Evolutionary conservation across 1,140 invertebrate genomes (phyloP).

Genomic region (Metaphire vulgaris): DNA sequence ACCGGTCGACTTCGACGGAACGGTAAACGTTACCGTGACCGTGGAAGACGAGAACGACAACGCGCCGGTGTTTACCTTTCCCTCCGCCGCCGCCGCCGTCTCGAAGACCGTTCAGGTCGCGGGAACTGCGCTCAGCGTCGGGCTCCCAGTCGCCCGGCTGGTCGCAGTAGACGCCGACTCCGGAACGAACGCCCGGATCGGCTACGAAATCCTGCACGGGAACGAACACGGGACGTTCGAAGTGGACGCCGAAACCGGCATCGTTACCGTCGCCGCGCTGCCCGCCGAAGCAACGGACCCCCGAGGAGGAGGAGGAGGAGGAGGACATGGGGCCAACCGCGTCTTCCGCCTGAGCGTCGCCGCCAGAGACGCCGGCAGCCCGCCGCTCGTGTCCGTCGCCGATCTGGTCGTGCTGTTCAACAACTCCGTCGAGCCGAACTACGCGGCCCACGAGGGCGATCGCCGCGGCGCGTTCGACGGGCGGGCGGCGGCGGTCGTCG

Average conservation of each 20-base stretch:
- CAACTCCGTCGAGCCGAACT: slow-evolving; percentile 10
- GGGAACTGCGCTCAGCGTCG: slow-evolving; percentile 43
- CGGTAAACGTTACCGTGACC: slow-evolving; percentile 20
- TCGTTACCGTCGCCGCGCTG: slow-evolving; percentile 2
- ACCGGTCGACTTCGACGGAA: slow-evolving; percentile 53
- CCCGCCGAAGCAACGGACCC: slow-evolving; percentile 1
- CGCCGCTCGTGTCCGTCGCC: not conserved
- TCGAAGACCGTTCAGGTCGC: slow-evolving; percentile 22
- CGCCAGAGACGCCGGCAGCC: slow-evolving; percentile 4
- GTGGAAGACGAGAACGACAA: slow-evolving; percentile 21
- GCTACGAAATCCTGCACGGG: slow-evolving; percentile 35
- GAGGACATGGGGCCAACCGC: not conserved
- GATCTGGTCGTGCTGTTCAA: slow-evolving; percentile 13
- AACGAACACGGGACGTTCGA: slow-evolving; percentile 13
- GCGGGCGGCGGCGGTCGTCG: not conserved
- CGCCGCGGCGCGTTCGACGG: not conserved
- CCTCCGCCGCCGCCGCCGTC: not conserved
- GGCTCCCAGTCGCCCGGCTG: slow-evolving; percentile 3
- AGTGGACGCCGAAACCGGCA: slow-evolving; percentile 5
- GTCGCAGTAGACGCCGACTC: slow-evolving; percentile 12
- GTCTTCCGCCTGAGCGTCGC: slow-evolving; percentile 6
- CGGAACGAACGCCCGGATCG: slow-evolving; percentile 53
- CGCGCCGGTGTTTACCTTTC: slow-evolving; percentile 21
- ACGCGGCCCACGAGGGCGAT: not conserved
- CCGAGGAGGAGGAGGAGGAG: too few relatives aligned